These are phyloP conservation scores for Phylloscopus trochiloides DNA, from an alignment of 2,113 vertebrate genomes.

Conservation along the genomic window DNA sequence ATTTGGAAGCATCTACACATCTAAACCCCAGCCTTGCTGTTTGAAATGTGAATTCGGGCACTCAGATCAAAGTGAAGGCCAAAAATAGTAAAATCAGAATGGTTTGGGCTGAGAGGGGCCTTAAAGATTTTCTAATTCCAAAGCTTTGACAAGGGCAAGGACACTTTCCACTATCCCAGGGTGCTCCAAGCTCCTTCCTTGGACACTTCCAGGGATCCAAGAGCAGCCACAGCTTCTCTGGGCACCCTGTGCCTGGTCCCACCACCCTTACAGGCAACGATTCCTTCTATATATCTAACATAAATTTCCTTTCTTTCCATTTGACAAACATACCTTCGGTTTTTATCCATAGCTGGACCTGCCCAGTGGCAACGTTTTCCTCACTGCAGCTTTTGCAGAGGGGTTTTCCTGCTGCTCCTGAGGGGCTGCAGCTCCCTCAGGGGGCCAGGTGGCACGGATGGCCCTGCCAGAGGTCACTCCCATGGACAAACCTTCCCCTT, in stretches of 20 bases:
- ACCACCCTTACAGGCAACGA: not conserved
- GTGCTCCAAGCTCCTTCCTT: not conserved
- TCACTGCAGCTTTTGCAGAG: not conserved
- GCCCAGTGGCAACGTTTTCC: not conserved
- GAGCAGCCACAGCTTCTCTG: not conserved
- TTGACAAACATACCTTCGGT: not conserved
- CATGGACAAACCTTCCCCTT: accelerated
- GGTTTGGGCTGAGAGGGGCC: not conserved
- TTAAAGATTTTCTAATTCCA: not conserved
- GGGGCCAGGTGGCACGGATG: not conserved
- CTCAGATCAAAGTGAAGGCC: accelerated
- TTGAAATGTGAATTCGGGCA: not conserved
- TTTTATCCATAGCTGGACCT: not conserved
- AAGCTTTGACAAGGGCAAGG: not conserved
- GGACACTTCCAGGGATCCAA: not conserved
- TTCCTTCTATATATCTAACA: not conserved
- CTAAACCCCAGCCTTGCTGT: not conserved
- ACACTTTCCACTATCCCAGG: not conserved
- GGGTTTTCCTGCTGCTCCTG: not conserved
- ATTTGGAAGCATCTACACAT: not conserved
- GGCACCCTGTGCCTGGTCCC: not conserved
- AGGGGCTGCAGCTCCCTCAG: not conserved
- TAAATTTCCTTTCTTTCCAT: not conserved
- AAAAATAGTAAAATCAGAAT: not conserved
- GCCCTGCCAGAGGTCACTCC: not conserved